Evolutionary conservation across 2,113 vertebrate species (phyloP).

Genomic region (Alosa alosa): DNA sequence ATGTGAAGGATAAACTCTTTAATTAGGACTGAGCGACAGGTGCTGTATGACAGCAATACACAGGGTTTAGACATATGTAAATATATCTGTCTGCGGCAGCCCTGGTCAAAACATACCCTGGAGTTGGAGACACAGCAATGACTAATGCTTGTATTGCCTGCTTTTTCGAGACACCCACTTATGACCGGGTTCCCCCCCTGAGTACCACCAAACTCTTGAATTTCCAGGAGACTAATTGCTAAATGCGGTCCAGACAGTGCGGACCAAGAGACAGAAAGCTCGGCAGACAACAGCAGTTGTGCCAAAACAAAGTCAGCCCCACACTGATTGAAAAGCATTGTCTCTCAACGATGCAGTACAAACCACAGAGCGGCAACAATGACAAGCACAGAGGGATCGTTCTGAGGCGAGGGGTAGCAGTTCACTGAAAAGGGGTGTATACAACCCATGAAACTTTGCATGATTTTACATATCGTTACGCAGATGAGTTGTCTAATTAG

Average conservation of each 20-base stretch:
- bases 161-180: neutral
- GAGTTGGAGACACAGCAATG: neutral
- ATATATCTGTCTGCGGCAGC: slow-evolving; percentile 38
- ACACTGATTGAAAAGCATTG: neutral
- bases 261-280: slow-evolving; percentile 55
- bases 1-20: neutral
- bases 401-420: neutral
- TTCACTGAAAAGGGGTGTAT: neutral
- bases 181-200: neutral
- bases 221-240: slow-evolving; percentile 45
- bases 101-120: slow-evolving; percentile 32
- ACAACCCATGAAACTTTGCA: neutral
- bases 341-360: neutral
- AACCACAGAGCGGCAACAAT: neutral
- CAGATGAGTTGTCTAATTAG: neutral
- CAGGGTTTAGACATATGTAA: neutral
- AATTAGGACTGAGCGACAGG: neutral
- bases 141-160: neutral
- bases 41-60: slow-evolving; percentile 26
- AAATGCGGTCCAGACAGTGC: slow-evolving; percentile 68
- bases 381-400: neutral
- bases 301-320: slow-evolving; percentile 49
- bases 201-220: neutral
- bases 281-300: slow-evolving; percentile 56
- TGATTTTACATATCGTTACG: slow-evolving; percentile 7